Percentiles rank a stretch among this genome's conserved stretches.
Conservation (phyloP, 2,113 vertebrate species). For the Glaucidium brasilianum region DNA sequence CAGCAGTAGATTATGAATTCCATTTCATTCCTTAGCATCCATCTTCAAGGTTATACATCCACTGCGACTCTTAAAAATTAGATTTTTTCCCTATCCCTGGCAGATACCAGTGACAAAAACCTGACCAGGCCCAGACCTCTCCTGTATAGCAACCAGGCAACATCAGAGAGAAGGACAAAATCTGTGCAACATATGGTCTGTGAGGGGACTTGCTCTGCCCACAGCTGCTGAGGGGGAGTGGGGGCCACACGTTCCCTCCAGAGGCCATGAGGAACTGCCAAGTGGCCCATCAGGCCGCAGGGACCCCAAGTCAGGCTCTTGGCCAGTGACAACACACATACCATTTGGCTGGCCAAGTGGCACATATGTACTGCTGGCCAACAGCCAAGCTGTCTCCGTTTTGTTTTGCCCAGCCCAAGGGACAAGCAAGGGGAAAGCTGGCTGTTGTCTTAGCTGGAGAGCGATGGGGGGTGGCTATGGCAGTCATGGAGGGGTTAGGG, state of each 20-base stretch:
- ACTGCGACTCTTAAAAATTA: neutral
- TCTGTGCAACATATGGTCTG: neutral
- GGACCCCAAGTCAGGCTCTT: neutral
- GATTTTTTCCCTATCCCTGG: neutral
- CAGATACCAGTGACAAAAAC: neutral
- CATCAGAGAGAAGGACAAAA: neutral
- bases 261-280: neutral
- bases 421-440: neutral
- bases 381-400: neutral
- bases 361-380: neutral
- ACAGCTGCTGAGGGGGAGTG: neutral
- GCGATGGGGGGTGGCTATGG: neutral
- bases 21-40: neutral
- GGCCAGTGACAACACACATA: rapidly evolving
- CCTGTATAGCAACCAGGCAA: neutral
- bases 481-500: rapidly evolving
- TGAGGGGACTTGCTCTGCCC: rapidly evolving
- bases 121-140: neutral
- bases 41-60: neutral
- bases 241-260: rapidly evolving
- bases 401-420: neutral
- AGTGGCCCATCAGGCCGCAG: neutral
- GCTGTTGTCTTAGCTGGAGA: neutral
- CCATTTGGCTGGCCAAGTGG: neutral
- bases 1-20: neutral